Evolutionary conservation across 2,888 invertebrate genomes (phyloP).

Genomic region (Ochropleura leucogaster): DNA sequence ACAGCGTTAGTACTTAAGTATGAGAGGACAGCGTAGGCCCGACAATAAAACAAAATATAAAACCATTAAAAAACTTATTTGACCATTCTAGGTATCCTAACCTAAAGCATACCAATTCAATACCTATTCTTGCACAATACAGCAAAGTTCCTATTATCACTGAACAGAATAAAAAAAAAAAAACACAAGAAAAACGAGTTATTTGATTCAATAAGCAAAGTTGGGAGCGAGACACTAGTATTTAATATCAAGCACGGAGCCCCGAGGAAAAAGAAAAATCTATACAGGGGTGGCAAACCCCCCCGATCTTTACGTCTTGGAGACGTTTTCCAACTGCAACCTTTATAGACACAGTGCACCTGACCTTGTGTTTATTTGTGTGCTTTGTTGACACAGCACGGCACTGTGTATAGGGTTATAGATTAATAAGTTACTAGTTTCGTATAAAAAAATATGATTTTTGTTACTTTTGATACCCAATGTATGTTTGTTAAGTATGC

Average conservation of each 20-base stretch:
- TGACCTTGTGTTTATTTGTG: slow-evolving; percentile 43
- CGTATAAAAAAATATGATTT: slow-evolving; percentile 25
- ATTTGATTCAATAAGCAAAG: slow-evolving; percentile 63
- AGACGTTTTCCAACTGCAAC: slow-evolving; percentile 59
- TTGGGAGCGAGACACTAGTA: slow-evolving; percentile 73
- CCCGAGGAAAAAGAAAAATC: slow-evolving; percentile 83
- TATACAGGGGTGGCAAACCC: slow-evolving; percentile 70
- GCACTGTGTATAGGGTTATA: slow-evolving; percentile 17
- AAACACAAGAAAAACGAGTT: slow-evolving; percentile 52
- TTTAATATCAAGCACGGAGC: slow-evolving; percentile 81
- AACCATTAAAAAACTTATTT: no score
- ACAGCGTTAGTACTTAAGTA: no score
- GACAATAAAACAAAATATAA: no score
- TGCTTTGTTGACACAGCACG: slow-evolving; percentile 30
- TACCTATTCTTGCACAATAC: not conserved
- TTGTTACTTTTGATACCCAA: slow-evolving; percentile 24
- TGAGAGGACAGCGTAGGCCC: no score
- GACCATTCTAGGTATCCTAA: not conserved
- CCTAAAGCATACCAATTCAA: not conserved
- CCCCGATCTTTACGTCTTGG: slow-evolving; percentile 47
- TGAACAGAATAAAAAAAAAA: slow-evolving; percentile 18
- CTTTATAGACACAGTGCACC: slow-evolving; percentile 47
- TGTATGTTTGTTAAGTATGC: slow-evolving; percentile 2
- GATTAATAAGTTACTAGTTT: slow-evolving; percentile 40
- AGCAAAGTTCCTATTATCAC: not conserved